Base-by-base conservation (phyloP, 2,888 invertebrate species). In the Tachina grossa region DNA sequence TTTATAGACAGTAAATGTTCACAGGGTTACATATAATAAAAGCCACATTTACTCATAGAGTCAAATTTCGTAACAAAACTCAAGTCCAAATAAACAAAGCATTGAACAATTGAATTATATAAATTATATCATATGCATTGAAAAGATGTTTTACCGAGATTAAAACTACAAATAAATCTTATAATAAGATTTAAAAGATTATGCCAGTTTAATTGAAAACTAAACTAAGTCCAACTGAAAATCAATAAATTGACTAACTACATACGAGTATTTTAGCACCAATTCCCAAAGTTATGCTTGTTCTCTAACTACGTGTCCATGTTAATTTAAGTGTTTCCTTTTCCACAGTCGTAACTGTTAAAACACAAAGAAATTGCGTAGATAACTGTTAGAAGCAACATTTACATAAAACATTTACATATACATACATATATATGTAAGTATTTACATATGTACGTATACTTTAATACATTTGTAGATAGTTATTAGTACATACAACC, bases 281-380 rank as follows among this genome's bases (percentile, higher is more conserved):
- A n/a, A n/a, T n/a, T n/a, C n/a, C n/a, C n/a, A n/a, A n/a, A n/a
- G n/a, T n/a, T n/a, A n/a, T n/a, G n/a, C n/a, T 39, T 41, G 51
- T 75, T 75, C 68, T 53, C 65, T 84, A 84, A 84, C 69, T 14
- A 31, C 4, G 31, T 31, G 31, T 31, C 3, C 31, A 74, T 75
- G 75, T 65, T 79, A 79, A 79, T 84, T 84, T 79, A 31, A 75
- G 75, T 75, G 79, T 2, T 57, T 53, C 53, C 55, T 19, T 47
- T 31, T 39, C 51, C 13, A 63, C 47, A 49, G 31, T 79, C 69
- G 61, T 49, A 65, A 65, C 59, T 49, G 68, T 75, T 79, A 31
- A 71, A 75, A 55, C 43, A 59, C 53, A 57, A 75, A 71, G 79
- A 75, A 79, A 63, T 69, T 75, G 69, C 69, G 74, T 79, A 74